Evolutionary conservation across 2,888 invertebrate genomes (phyloP).

Genomic region (Microchrysa polita): DNA sequence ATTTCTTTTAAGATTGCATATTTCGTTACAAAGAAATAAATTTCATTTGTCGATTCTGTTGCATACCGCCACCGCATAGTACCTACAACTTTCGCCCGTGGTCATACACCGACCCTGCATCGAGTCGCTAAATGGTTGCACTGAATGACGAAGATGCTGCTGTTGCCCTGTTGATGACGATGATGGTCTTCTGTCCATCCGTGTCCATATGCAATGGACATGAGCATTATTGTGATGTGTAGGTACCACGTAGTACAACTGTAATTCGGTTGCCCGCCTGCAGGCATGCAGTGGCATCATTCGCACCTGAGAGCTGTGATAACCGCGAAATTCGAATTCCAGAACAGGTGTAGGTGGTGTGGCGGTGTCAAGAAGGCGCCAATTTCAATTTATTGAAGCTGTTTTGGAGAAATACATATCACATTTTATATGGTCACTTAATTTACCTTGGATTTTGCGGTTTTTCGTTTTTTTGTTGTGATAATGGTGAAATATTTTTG

Average conservation of each 20-base stretch:
- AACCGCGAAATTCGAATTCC: constrained; percentile 1
- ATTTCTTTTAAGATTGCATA: constrained; percentile 26
- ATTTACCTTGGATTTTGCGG: neutral
- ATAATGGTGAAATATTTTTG: neutral
- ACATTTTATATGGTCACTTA: constrained; percentile 2
- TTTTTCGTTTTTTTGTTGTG: neutral
- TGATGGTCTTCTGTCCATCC: constrained; percentile 17
- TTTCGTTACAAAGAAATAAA: constrained; percentile 25
- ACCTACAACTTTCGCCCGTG: neutral
- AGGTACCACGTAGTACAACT: neutral
- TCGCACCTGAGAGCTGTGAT: constrained; percentile 37
- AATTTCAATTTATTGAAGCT: constrained; percentile 29
- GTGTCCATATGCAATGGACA: constrained; percentile 15
- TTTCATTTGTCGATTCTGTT: neutral
- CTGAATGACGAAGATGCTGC: constrained; percentile 26
- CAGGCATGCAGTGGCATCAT: constrained; percentile 5
- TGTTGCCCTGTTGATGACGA: neutral
- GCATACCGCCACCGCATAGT: constrained; percentile 4
- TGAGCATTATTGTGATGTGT: neutral
- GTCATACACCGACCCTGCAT: no score
- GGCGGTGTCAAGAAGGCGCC: constrained; percentile 25
- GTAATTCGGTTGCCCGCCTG: no score
- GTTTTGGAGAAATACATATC: constrained; percentile 16
- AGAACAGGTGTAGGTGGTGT: constrained; percentile 39
- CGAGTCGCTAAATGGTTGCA: neutral